Evolutionary conservation across 2,797 vertebrate species (phyloP).

Genomic region (Sebastes trivittatus): DNA sequence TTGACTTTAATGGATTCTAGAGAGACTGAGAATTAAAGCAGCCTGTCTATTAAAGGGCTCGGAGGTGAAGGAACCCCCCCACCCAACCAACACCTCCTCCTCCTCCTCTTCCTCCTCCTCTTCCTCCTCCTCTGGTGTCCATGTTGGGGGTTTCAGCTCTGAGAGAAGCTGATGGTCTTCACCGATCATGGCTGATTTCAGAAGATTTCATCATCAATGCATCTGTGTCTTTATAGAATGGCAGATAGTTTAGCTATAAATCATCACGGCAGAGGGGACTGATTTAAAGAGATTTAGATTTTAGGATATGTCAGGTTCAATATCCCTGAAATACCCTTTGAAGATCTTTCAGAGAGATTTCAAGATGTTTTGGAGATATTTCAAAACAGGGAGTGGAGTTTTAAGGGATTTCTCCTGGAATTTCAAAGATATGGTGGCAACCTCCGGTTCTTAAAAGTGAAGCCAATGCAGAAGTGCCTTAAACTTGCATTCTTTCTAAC

Average conservation of each 20-base stretch:
- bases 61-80: conserved; percentile 46
- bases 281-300: neutral
- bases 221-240: neutral
- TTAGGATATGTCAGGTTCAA: neutral
- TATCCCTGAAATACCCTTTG: neutral
- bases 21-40: conserved; percentile 61
- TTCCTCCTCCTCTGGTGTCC: neutral
- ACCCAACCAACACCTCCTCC: neutral
- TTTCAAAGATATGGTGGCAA: neutral
- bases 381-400: neutral
- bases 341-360: neutral
- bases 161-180: neutral
- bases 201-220: neutral
- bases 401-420: neutral
- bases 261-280: neutral
- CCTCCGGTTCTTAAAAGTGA: no score
- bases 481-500: no score
- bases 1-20: conserved; percentile 67
- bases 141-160: conserved; percentile 3
- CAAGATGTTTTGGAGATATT: neutral
- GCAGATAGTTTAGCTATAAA: neutral
- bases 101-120: no score
- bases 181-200: neutral
- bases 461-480: no score
- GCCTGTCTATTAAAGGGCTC: conserved; percentile 62